Base-by-base conservation (phyloP, 2,888 invertebrate species). In the Melanotus villosus region DNA sequence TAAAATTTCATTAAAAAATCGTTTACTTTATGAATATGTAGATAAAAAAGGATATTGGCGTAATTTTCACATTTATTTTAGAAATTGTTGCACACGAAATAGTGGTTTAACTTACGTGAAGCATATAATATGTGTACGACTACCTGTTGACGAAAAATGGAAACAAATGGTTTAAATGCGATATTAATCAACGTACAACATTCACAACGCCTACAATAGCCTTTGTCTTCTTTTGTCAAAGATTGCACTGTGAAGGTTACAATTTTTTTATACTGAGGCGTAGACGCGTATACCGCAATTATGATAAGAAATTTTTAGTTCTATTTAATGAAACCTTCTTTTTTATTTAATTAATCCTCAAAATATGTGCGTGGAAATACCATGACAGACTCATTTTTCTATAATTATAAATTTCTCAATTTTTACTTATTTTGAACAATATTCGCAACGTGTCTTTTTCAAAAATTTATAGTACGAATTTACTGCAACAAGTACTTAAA, bases 211-310 rank as follows among this genome's bases (percentile, higher is more conserved):
- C 57, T 14, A 57, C 57, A 6, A 7, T 0, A 6, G 26, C 57
- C 12, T 57, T 57, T 57, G 57, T 57, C 41, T 41, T 57, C 23
- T 57, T 41, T 41, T 41, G 18, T 57, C 41, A 10, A 57, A 57
- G 57, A 57, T 57, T 41, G 16, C 41, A 57, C 16, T 57, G 57
- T 41, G 57, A 57, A 57, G 57, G 57, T 57, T 57, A 47, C 23
- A 47, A 41, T 57, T 26, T 57, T 10, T 26, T 41, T 12, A 30
- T 21, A 56, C 14, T 4, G 6, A 57, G 23, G 26, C 10, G 57
- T 57, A 34, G 26, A 36, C 57, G 26, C 10, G 57, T 57, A 34
- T 23, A 36, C 57, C 41, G 14, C 21, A 19, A 12, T 47, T 47
- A 12, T 18, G 16, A 10, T 41, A 14, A 14, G 1, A 34, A n/a